Evolutionary conservation across 2,888 invertebrate species (phyloP).

Genomic region (Drosophila algonquin): DNA sequence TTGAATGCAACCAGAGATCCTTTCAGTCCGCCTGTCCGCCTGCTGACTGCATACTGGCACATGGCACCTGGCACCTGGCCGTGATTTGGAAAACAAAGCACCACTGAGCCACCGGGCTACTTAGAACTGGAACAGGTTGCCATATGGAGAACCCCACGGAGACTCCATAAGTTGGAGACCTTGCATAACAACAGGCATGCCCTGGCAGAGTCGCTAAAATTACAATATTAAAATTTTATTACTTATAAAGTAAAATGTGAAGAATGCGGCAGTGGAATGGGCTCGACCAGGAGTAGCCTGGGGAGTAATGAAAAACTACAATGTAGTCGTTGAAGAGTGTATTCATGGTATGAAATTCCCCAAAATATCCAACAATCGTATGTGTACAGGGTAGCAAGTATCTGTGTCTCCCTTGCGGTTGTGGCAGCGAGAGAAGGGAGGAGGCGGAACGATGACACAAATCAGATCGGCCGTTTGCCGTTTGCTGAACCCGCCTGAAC

Average conservation of each 20-base stretch:
- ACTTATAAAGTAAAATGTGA: slow-evolving; percentile 4
- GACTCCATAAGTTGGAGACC: too few species aligned
- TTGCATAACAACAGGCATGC: too few species aligned
- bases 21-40: slow-evolving; percentile 7
- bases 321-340: too few species aligned
- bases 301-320: background rate
- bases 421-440: background rate
- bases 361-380: too few species aligned
- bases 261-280: background rate
- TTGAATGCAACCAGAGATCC: slow-evolving; percentile 67
- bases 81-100: slow-evolving; percentile 52
- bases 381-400: background rate
- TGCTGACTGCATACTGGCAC: background rate
- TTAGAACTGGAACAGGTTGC: slow-evolving; percentile 38
- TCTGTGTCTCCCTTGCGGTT: slow-evolving; percentile 16
- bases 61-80: slow-evolving; percentile 68
- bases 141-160: background rate
- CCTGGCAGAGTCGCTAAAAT: slow-evolving; percentile 25
- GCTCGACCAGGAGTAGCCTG: background rate
- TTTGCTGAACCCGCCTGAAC: slow-evolving; percentile 69
- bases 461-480: slow-evolving; percentile 67
- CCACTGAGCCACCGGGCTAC: slow-evolving; percentile 6
- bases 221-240: slow-evolving; percentile 65
- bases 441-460: slow-evolving; percentile 49
- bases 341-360: too few species aligned